Conservation (phyloP, 2,113 vertebrate species). For the Macheiramphus alcinus region DNA sequence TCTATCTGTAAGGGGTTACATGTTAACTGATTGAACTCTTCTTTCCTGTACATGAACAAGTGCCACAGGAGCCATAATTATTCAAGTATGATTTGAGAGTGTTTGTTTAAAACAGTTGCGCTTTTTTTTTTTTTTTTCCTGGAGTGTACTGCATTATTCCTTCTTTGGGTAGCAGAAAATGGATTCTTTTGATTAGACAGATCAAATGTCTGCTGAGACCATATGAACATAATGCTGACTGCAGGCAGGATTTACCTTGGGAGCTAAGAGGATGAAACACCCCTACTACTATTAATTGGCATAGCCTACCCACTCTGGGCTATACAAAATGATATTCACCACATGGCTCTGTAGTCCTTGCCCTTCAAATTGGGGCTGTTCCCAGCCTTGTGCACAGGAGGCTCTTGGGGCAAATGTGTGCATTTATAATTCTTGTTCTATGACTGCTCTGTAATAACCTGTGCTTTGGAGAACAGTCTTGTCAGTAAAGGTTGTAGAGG, state of each 20-base stretch:
- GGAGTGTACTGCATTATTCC: not conserved
- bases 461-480: not conserved
- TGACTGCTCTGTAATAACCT: not conserved
- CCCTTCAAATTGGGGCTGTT: not conserved
- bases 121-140: not conserved
- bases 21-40: not conserved
- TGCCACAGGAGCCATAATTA: not conserved
- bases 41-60: not conserved
- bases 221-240: conserved; percentile 6
- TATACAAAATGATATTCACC: not conserved
- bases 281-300: not conserved
- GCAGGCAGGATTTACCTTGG: conserved; percentile 21
- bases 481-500: not conserved
- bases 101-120: not conserved
- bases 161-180: conserved; percentile 5
- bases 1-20: not conserved
- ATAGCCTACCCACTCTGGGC: not conserved
- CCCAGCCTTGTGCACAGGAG: not conserved
- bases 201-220: conserved; percentile 26
- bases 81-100: not conserved
- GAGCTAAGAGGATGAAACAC: not conserved
- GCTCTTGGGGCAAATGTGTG: not conserved
- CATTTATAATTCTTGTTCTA: not conserved
- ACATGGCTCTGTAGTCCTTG: not conserved
- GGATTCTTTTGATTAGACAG: conserved; percentile 32